Conservation (phyloP, 1,140 invertebrate genomes). For the Paraescarpia echinospica region DNA sequence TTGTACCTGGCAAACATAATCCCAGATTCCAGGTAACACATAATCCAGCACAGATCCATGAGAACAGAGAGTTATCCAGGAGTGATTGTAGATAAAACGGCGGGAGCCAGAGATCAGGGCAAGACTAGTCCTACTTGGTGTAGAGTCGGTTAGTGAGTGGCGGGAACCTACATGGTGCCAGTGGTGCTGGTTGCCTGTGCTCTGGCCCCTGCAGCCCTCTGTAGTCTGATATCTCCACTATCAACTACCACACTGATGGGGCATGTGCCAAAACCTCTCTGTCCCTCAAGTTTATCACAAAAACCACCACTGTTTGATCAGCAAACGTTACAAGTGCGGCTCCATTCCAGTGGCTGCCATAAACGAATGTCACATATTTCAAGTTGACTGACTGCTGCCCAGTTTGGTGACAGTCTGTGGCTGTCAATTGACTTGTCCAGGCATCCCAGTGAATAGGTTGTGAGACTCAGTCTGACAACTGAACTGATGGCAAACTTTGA, state of each 20-base stretch:
- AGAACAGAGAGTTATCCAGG: not conserved
- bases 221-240: not conserved
- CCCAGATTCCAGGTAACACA: not conserved
- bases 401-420: not conserved
- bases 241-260: not conserved
- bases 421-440: not conserved
- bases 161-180: not conserved
- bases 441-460: not conserved
- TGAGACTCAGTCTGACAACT: not conserved
- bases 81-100: not conserved
- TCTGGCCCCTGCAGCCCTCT: not conserved
- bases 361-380: not conserved
- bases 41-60: not conserved
- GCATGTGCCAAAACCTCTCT: not conserved
- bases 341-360: not conserved
- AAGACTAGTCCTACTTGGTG: not conserved
- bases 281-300: not conserved
- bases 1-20: too few relatives aligned
- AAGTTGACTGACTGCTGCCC: not conserved
- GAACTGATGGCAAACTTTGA: not conserved
- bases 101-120: not conserved
- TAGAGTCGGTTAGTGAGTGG: not conserved
- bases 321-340: not conserved
- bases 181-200: not conserved
- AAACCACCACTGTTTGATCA: not conserved